These are phyloP conservation scores for Spodoptera litura DNA, from an alignment of 1,140 invertebrate species.

Conservation along the genomic window DNA sequence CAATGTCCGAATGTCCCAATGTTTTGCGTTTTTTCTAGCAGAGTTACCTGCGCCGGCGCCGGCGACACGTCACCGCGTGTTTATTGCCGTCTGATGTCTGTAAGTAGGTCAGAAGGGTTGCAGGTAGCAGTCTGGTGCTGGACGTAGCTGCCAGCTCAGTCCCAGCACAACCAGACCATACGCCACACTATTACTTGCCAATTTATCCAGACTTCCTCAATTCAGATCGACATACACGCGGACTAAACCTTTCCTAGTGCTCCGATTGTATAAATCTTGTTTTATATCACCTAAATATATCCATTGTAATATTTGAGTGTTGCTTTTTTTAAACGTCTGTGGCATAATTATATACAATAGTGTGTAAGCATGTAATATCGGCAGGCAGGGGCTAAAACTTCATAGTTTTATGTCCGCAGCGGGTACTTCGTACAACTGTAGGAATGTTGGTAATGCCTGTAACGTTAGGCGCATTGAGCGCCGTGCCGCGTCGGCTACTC, in stretches of 20 bases:
- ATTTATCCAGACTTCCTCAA: too few species aligned
- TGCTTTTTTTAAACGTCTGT: too few species aligned
- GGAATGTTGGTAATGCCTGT: background rate
- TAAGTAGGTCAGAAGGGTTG: conserved; percentile 48
- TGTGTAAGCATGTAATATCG: too few species aligned
- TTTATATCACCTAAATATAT: too few species aligned
- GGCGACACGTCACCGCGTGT: conserved; percentile 40
- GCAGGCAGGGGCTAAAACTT: too few species aligned
- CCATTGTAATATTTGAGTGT: too few species aligned
- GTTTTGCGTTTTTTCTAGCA: conserved; percentile 28
- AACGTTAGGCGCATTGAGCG: background rate
- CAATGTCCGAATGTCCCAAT: conserved; percentile 10
- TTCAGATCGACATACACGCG: too few species aligned
- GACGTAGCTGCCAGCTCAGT: background rate
- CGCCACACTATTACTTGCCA: background rate
- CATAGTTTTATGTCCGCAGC: too few species aligned
- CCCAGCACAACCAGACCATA: background rate
- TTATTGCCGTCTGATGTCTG: conserved; percentile 16
- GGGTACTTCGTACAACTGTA: background rate
- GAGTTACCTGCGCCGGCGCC: conserved; percentile 36
- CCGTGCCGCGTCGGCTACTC: background rate
- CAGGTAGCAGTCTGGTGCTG: conserved; percentile 27
- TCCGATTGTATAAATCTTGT: too few species aligned
- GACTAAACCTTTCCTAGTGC: too few species aligned
- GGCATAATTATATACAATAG: too few species aligned